Evolutionary conservation across 2,888 invertebrate genomes (phyloP), one percentile per base, ranked within the genome.

Genomic region (Adelognathus sp.): DNA sequence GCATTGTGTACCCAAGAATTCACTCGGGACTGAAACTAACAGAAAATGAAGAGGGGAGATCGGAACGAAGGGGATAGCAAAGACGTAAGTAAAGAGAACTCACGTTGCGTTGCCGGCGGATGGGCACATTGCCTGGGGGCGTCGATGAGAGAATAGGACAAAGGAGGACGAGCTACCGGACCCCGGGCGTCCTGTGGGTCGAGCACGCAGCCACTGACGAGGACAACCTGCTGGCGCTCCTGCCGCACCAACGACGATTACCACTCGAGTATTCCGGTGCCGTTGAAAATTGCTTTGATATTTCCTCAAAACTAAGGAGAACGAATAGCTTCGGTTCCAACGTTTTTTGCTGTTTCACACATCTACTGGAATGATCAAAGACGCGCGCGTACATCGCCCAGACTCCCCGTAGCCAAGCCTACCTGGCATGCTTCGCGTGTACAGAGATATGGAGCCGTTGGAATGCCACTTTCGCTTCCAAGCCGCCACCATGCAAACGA

Each of bases 101-200:
- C 87, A 91, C 91, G 91, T 90, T 87, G 88, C 89, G 89, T 86
- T 89, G 85, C 88, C 91, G 90, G 88, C 89, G 91, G 91, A 89
- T 89, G 91, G 91, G 91, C 90, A 91, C 91, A 91, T 91, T 90
- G 91, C 91, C 91, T 90, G 89, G 88, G 91, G 90, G 90, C 91
- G 88, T 90, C 89, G 90, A 87, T 88, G 86, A 86, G 87, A 87
- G 86, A 86, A 85, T 85, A 86, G 87, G 86, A 82, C 80, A 79
- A 82, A 83, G 84, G 85, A 86, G 87, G 87, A 88, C 87, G 90
- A 90, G 91, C 90, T 90, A 90, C 89, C 91, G 90, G 86, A 89
- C 86, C 83, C 86, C 86, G 82, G 85, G 86, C 84, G 84, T 85
- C 84, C 83, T 82, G 80, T 83, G 83, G 69, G 83, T 77, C 76